Evolutionary conservation across 1,140 invertebrate genomes (phyloP).

Genomic region (Phortica variegata): DNA sequence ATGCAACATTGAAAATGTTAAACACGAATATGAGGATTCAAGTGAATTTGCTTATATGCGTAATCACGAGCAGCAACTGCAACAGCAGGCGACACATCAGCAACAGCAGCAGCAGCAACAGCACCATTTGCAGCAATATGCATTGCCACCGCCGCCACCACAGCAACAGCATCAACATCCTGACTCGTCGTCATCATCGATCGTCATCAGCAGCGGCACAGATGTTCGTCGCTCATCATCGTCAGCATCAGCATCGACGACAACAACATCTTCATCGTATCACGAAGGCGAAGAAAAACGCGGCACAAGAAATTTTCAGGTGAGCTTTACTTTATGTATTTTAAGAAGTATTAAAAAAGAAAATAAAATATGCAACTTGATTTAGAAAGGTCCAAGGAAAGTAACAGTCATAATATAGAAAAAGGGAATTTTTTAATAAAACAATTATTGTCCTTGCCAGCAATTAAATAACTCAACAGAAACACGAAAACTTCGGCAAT

Average conservation of each 20-base stretch:
- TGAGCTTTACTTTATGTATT: too few relatives aligned
- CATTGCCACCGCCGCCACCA: slow-evolving; percentile 23
- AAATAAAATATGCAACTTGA: too few relatives aligned
- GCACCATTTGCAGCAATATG: slow-evolving; percentile 25
- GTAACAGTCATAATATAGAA: too few relatives aligned
- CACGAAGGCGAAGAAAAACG: slow-evolving; percentile 50
- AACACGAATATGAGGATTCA: slow-evolving; percentile 30
- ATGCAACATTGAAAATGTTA: slow-evolving; percentile 18
- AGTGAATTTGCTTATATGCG: slow-evolving; percentile 44
- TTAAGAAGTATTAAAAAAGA: too few relatives aligned
- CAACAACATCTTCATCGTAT: too few relatives aligned
- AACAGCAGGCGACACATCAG: slow-evolving; percentile 12
- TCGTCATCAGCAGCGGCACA: slow-evolving; percentile 24
- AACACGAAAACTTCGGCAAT: too few relatives aligned
- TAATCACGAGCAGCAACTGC: slow-evolving; percentile 46
- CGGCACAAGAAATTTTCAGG: slow-evolving; percentile 53
- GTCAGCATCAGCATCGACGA: too few relatives aligned
- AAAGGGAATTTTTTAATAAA: too few relatives aligned
- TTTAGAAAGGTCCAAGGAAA: too few relatives aligned
- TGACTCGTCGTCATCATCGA: slow-evolving; percentile 42
- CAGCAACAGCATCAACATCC: slow-evolving; percentile 51
- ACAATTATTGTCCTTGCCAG: too few relatives aligned
- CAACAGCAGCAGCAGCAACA: slow-evolving; percentile 22
- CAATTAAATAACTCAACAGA: too few relatives aligned
- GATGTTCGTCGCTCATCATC: slow-evolving; percentile 50